Conservation (phyloP, 2,888 invertebrate genomes). For the Sepioteuthis lessoniana region DNA sequence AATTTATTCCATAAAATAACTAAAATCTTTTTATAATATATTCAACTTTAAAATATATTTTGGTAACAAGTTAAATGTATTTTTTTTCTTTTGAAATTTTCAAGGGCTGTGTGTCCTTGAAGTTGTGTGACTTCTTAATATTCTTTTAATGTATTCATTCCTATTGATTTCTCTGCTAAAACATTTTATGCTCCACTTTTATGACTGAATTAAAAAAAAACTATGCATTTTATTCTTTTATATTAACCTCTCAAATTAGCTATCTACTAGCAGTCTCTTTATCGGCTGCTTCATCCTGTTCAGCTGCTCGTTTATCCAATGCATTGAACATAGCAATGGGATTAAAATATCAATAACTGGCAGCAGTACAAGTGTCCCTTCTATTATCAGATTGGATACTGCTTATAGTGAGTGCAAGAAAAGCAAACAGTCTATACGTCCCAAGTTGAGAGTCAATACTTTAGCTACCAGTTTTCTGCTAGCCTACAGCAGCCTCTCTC, state of each 20-base stretch:
- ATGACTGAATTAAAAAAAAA: not conserved
- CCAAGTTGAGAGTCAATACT: constrained; percentile 40
- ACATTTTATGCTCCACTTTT: not conserved
- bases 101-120: constrained; percentile 48
- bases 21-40: not conserved
- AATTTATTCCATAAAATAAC: not conserved
- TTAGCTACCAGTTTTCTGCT: constrained; percentile 25
- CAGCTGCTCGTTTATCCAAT: constrained; percentile 20
- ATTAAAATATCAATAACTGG: constrained; percentile 48
- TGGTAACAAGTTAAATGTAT: not conserved
- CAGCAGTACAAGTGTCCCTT: constrained; percentile 47
- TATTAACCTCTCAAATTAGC: not conserved
- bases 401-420: constrained; percentile 44
- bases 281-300: not conserved
- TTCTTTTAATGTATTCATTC: not conserved
- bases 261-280: not conserved
- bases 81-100: constrained; percentile 10
- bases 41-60: not conserved
- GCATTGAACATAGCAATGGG: constrained; percentile 42
- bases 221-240: not conserved
- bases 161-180: not conserved
- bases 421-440: constrained; percentile 35
- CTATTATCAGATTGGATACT: constrained; percentile 44
- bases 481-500: not conserved
- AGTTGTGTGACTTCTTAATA: not conserved